phyloP scores from a whole-genome alignment of 2,888 invertebrate species.

The Scelioninae gen. 1 region DNA sequence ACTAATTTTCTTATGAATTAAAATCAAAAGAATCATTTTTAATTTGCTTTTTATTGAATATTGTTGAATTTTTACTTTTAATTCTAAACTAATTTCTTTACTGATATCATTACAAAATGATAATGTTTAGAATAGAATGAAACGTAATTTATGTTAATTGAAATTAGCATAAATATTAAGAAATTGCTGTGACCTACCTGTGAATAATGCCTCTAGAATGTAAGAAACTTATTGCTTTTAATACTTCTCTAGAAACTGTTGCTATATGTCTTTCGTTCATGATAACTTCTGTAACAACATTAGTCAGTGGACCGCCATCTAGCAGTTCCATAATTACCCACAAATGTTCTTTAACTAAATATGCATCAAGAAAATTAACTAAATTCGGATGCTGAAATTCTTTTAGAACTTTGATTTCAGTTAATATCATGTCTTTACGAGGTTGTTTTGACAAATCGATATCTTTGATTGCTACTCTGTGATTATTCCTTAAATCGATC shows the following conservation, averaged over 20 bases:
- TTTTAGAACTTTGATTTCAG: conserved; percentile 96
- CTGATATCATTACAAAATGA: no score
- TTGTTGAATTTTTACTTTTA: no score
- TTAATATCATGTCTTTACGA: conserved; percentile 97
- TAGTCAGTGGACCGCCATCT: conserved; percentile 97
- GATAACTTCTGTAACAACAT: conserved; percentile 98
- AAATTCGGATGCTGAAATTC: conserved; percentile 97
- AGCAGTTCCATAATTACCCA: conserved; percentile 99
- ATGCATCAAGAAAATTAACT: conserved; percentile 97
- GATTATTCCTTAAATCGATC: conserved; percentile 89
- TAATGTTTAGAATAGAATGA: no score
- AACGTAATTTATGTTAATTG: no score
- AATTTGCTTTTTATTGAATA: no score
- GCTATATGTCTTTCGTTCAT: conserved; percentile 99
- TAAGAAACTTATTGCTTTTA: conserved; percentile 94
- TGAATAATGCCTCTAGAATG: conserved; percentile 96
- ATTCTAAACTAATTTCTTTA: no score
- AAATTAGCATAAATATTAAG: no score
- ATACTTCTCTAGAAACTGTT: conserved; percentile 94
- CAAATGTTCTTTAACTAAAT: conserved; percentile 94
- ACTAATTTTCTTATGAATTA: no score
- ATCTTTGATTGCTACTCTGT: conserved; percentile 96
- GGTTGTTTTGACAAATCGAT: conserved; percentile 97
- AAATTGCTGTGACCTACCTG: no score
- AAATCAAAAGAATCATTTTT: no score